phyloP scores from a whole-genome alignment of 2,113 vertebrate species.

The Saimiri boliviensis region DNA sequence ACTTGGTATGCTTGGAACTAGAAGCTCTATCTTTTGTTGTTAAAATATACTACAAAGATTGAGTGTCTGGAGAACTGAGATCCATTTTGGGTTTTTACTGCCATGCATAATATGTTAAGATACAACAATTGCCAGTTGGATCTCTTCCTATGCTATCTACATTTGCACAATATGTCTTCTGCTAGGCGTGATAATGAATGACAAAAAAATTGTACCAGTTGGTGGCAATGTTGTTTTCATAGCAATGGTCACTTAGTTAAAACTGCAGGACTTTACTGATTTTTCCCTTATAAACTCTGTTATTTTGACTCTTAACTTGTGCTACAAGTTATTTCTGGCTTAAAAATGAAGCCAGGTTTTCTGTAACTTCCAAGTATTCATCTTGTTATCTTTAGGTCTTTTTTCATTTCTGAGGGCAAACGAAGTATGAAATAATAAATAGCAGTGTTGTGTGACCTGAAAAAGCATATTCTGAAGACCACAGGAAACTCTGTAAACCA shows the following conservation, averaged over 20 bases:
- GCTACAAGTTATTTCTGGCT: conserved; percentile 69
- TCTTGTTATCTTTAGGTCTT: conserved; percentile 70
- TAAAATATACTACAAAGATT: conserved; percentile 50
- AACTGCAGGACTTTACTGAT: conserved; percentile 23
- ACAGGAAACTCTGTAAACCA: conserved; percentile 62
- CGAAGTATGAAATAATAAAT: conserved; percentile 70
- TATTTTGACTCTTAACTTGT: conserved; percentile 58
- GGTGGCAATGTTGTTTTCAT: conserved; percentile 66
- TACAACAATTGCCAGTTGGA: conserved; percentile 36
- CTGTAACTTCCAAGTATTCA: conserved; percentile 50
- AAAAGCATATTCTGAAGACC: conserved; percentile 60
- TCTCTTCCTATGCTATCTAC: not conserved
- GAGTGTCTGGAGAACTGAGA: conserved; percentile 49
- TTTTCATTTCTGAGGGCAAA: conserved; percentile 61
- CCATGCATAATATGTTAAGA: conserved; percentile 3
- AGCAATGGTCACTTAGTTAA: conserved; percentile 56
- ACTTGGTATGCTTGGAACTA: conserved; percentile 50
- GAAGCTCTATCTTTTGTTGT: conserved; percentile 54
- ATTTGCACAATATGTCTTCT: conserved; percentile 17
- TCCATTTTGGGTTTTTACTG: not conserved
- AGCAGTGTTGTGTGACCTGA: conserved; percentile 45
- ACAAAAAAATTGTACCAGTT: conserved; percentile 51
- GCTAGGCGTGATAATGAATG: conserved; percentile 35
- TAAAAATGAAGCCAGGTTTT: conserved; percentile 61
- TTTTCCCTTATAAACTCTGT: conserved; percentile 25